Evolutionary conservation across 1,140 invertebrate species (phyloP).

Genomic region (Temnothorax nylanderi): DNA sequence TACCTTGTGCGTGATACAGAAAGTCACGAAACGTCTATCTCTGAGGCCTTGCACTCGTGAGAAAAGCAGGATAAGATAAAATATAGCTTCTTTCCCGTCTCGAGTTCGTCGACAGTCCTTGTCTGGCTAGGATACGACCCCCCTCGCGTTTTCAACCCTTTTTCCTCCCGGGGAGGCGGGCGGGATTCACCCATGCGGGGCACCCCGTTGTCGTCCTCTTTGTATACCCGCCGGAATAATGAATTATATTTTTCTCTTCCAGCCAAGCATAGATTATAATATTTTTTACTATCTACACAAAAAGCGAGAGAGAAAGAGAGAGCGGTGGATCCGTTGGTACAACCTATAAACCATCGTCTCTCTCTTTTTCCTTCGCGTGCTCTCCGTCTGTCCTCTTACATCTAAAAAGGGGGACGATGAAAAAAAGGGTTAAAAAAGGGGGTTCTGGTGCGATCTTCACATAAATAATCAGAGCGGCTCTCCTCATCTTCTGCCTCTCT

Average conservation of each 20-base stretch:
- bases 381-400: slow-evolving; percentile 70
- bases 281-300: slow-evolving; percentile 84
- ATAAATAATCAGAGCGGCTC: slow-evolving; percentile 76
- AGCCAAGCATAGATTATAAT: slow-evolving; percentile 85
- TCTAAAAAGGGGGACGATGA: slow-evolving; percentile 43
- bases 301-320: slow-evolving; percentile 76
- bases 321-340: slow-evolving; percentile 66
- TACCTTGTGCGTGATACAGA: background rate
- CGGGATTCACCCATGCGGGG: slow-evolving; percentile 79
- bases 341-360: slow-evolving; percentile 55
- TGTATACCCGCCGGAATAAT: slow-evolving; percentile 82
- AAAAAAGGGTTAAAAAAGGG: slow-evolving; percentile 65
- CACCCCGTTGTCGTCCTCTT: slow-evolving; percentile 81
- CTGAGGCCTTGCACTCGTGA: slow-evolving; percentile 2
- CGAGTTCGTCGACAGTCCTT: slow-evolving; percentile 29
- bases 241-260: slow-evolving; percentile 85
- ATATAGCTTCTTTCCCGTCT: slow-evolving; percentile 61
- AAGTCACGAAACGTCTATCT: background rate
- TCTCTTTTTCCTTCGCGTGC: slow-evolving; percentile 69
- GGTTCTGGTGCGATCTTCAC: slow-evolving; percentile 68
- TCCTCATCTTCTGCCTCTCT: slow-evolving; percentile 60
- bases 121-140: slow-evolving; percentile 36
- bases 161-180: slow-evolving; percentile 76
- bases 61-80: slow-evolving; percentile 60
- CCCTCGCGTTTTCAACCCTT: slow-evolving; percentile 76